These are phyloP conservation scores for Acanthis flammea DNA, from an alignment of 2,797 vertebrate species.

Conservation along the genomic window DNA sequence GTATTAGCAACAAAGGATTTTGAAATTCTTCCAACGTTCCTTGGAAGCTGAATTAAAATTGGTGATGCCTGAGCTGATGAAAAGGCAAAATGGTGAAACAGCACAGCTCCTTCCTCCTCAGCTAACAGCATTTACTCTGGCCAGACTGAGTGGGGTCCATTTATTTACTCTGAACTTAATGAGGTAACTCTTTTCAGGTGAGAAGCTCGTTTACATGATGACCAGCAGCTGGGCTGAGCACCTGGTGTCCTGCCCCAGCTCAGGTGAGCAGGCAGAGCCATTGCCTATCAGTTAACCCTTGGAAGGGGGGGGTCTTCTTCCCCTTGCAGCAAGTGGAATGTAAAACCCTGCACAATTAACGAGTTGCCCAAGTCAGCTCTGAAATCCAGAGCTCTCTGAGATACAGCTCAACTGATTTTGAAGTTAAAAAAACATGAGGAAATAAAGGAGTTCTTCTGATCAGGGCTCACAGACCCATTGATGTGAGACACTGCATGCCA, in stretches of 20 bases:
- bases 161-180: neutral
- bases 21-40: neutral
- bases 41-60: neutral
- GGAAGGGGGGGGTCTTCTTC: neutral
- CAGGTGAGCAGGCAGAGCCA: neutral
- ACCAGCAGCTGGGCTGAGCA: neutral
- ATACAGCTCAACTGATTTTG: neutral
- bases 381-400: neutral
- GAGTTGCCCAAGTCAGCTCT: neutral
- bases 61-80: neutral
- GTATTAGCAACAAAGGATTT: neutral
- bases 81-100: rapidly evolving
- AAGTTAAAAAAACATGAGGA: neutral
- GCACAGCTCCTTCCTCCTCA: neutral
- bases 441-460: neutral
- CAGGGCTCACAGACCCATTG: neutral
- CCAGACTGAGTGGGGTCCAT: neutral
- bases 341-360: neutral
- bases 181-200: neutral
- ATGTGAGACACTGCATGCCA: neutral
- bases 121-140: rapidly evolving
- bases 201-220: neutral
- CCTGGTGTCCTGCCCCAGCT: neutral
- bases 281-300: neutral
- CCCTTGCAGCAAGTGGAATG: neutral